Conservation (phyloP, 2,888 invertebrate species). For the Cosmopolites sordidus region DNA sequence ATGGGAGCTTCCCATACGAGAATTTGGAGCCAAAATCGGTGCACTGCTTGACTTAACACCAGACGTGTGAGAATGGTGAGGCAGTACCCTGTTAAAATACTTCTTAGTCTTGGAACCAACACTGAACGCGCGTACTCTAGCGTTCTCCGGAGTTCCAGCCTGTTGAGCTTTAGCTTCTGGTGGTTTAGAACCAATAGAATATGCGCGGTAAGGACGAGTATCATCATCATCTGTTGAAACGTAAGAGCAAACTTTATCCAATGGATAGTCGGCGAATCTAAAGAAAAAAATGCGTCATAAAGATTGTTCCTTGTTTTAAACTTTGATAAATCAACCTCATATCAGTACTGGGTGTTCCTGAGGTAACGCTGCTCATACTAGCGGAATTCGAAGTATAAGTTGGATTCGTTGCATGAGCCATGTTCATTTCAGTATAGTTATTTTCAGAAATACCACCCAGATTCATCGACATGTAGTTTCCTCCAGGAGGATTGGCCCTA, state of each 20-base stretch:
- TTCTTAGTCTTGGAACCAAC: constrained; percentile 66
- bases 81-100: constrained; percentile 40
- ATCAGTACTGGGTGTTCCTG: constrained; percentile 79
- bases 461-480: constrained; percentile 17
- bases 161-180: constrained; percentile 21
- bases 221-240: constrained; percentile 57
- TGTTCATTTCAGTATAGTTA: constrained; percentile 5
- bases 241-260: constrained; percentile 77
- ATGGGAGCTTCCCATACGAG: constrained; percentile 44
- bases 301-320: too few species aligned
- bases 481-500: background rate
- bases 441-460: background rate
- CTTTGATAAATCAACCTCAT: constrained; percentile 9
- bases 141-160: constrained; percentile 47
- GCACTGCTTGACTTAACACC: constrained; percentile 65
- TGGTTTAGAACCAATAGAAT: constrained; percentile 71
- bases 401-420: constrained; percentile 19
- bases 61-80: constrained; percentile 29
- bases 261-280: constrained; percentile 70
- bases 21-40: constrained; percentile 56
- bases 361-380: constrained; percentile 70
- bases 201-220: constrained; percentile 67
- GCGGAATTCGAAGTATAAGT: constrained; percentile 58
- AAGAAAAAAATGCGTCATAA: background rate
- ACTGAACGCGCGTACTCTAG: constrained; percentile 70